phyloP scores from a whole-genome alignment of 2,113 vertebrate genomes.

The Numenius arquata region DNA sequence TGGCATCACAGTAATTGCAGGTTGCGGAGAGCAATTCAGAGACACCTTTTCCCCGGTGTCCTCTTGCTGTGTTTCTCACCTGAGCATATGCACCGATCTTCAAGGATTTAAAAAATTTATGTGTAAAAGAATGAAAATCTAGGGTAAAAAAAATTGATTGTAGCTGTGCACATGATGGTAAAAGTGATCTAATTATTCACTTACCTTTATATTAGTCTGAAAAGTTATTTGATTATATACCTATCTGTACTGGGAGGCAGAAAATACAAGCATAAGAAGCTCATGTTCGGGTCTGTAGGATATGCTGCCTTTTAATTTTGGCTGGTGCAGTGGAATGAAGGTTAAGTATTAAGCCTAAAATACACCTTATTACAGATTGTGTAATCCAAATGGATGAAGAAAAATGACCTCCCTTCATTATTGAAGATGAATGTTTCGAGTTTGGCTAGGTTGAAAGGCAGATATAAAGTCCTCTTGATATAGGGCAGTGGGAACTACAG shows the following conservation, averaged over 20 bases:
- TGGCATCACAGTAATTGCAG: not conserved
- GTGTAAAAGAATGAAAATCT: not conserved
- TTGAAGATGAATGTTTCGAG: not conserved
- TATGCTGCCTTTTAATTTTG: not conserved
- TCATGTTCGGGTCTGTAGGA: not conserved
- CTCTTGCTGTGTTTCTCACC: not conserved
- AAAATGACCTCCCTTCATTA: not conserved
- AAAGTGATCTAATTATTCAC: not conserved
- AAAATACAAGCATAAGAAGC: not conserved
- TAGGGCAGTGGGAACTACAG: not conserved
- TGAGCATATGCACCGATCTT: not conserved
- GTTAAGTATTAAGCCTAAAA: not conserved
- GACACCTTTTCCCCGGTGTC: not conserved
- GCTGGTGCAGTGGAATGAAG: not conserved
- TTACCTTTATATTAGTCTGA: not conserved
- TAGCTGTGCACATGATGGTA: not conserved
- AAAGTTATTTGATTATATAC: not conserved
- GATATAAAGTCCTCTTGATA: not conserved
- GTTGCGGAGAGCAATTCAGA: not conserved
- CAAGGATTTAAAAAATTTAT: not conserved
- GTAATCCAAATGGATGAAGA: not conserved
- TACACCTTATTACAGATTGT: not conserved
- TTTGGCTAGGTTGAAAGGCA: not conserved
- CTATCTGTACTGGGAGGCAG: not conserved
- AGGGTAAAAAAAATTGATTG: not conserved